Percentiles rank a stretch among this genome's conserved stretches.
These are phyloP conservation scores for Drosophila arizonae DNA, from an alignment of 1,140 invertebrate species.

Conservation along the genomic window DNA sequence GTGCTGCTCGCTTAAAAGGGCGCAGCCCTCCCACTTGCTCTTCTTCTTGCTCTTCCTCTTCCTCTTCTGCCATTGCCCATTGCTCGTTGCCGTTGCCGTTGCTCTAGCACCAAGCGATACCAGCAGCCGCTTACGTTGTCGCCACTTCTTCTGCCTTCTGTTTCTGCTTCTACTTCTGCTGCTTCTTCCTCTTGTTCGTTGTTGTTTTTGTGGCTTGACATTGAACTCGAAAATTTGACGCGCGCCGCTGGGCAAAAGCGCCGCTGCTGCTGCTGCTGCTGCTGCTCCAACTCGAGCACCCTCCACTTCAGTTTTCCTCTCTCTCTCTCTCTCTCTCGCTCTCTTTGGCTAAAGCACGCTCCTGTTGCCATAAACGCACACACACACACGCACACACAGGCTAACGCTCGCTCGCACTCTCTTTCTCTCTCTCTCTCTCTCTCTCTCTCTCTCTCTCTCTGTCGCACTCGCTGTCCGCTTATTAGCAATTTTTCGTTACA, in stretches of 20 bases:
- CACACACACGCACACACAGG: constrained; percentile 12
- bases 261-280: constrained; percentile 47
- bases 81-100: neutral
- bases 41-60: too few relatives aligned
- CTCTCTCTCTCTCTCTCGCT: constrained; percentile 12
- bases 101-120: neutral
- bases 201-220: constrained; percentile 79
- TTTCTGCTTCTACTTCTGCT: neutral
- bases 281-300: constrained; percentile 18
- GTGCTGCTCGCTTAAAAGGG: constrained; percentile 21
- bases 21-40: neutral
- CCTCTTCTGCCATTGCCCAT: too few relatives aligned
- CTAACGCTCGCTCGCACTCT: constrained; percentile 15
- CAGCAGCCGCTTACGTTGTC: constrained; percentile 2
- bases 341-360: constrained; percentile 17
- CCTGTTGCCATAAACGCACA: constrained; percentile 26
- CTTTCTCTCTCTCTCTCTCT: constrained; percentile 11
- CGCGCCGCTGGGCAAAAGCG: constrained; percentile 68
- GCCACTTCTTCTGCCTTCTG: too few relatives aligned
- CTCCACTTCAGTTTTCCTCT: constrained; percentile 4
- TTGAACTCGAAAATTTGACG: constrained; percentile 81
- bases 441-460: constrained; percentile 21
- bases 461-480: constrained; percentile 35
- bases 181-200: constrained; percentile 17
- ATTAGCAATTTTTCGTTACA: constrained; percentile 66